A percentile compares a stretch with the other conserved stretches of the same genome.
Evolutionary conservation across 2,888 invertebrate genomes (phyloP).

Genomic region (Yponomeuta plumbellus): DNA sequence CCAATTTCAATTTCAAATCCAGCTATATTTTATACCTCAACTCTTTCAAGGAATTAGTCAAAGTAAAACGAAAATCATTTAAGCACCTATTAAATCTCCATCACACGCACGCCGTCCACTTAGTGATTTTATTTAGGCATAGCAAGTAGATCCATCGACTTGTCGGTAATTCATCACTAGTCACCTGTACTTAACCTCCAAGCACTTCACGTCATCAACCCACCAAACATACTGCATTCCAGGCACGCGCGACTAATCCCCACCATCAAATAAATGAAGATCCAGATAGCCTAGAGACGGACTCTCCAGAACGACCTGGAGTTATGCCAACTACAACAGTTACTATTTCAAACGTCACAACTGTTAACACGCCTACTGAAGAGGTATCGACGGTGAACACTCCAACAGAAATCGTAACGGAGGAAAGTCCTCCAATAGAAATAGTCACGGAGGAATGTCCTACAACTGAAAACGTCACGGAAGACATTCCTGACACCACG

Average conservation of each 20-base stretch:
- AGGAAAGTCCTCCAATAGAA: conserved; percentile 10
- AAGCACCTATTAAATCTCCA: no score
- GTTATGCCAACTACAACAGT: not conserved
- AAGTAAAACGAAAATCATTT: no score
- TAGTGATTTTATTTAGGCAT: no score
- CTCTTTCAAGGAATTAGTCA: no score
- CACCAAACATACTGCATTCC: conserved; percentile 8
- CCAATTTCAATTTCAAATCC: no score
- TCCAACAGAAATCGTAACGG: conserved; percentile 6
- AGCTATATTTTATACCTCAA: no score
- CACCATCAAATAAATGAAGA: not conserved
- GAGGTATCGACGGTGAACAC: conserved; percentile 1
- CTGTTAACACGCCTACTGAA: conserved; percentile 6
- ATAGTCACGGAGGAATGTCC: conserved; percentile 6
- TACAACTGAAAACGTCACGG: conserved; percentile 6
- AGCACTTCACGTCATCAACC: not conserved
- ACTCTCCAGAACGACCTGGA: not conserved
- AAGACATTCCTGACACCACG: not conserved
- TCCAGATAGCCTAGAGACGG: not conserved
- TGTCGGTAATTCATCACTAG: not conserved
- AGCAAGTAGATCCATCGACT: no score
- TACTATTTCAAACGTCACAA: conserved; percentile 13
- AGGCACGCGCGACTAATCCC: conserved; percentile 6
- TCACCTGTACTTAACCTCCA: not conserved
- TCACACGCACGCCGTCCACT: no score